These are phyloP conservation scores for Lepidostoma basale DNA, from an alignment of 1,140 invertebrate species.

Conservation along the genomic window DNA sequence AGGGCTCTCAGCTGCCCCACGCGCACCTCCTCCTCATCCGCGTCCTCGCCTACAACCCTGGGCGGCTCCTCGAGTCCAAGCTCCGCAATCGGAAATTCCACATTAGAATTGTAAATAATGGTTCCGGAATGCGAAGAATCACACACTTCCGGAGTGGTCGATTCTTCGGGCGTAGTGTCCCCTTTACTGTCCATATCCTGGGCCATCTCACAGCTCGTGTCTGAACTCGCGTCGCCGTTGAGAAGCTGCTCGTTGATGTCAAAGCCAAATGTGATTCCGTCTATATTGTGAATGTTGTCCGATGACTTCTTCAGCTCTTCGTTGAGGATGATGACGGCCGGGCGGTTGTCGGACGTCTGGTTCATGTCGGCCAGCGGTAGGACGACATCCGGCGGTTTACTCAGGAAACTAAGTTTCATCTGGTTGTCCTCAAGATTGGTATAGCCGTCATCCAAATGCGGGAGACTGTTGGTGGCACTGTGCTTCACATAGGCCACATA, in stretches of 20 bases:
- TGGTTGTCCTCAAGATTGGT: slow-evolving; percentile 10
- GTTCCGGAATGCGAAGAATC: slow-evolving; percentile 33
- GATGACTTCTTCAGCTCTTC: slow-evolving; percentile 55
- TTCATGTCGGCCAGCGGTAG: slow-evolving; percentile 38
- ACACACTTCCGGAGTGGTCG: slow-evolving; percentile 47
- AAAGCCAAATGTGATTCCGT: slow-evolving; percentile 70
- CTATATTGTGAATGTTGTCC: slow-evolving; percentile 60
- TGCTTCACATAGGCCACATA: slow-evolving; percentile 34
- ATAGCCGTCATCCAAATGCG: not conserved
- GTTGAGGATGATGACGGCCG: slow-evolving; percentile 68
- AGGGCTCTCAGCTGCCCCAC: slow-evolving; percentile 27
- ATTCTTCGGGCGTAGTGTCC: slow-evolving; percentile 27
- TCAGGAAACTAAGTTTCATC: slow-evolving; percentile 20
- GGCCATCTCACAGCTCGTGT: not conserved
- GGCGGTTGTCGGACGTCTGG: slow-evolving; percentile 55
- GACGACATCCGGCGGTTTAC: slow-evolving; percentile 44
- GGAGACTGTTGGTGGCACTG: slow-evolving; percentile 12
- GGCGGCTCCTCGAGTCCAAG: slow-evolving; percentile 25
- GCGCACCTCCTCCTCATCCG: not conserved
- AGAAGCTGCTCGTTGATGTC: slow-evolving; percentile 71
- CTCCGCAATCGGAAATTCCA: slow-evolving; percentile 43
- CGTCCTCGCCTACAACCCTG: not conserved
- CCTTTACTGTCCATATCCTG: not conserved
- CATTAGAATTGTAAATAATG: slow-evolving; percentile 37
- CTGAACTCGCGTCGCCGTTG: slow-evolving; percentile 47